These are phyloP conservation scores for Trichomycterus rosablanca DNA, from an alignment of 2,113 vertebrate genomes.

Conservation along the genomic window DNA sequence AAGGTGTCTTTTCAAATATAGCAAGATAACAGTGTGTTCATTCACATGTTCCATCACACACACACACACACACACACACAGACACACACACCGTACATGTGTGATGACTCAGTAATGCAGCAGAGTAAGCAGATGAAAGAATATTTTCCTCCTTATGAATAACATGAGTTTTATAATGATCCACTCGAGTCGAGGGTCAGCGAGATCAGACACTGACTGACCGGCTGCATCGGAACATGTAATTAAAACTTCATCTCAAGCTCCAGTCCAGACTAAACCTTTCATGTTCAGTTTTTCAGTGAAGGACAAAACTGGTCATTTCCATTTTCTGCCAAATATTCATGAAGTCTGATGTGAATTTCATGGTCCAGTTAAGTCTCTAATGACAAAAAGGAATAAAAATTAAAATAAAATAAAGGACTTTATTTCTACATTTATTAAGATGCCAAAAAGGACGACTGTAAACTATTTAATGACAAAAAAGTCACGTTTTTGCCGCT, in stretches of 20 bases:
- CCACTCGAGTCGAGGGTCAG: slow-evolving; percentile 10
- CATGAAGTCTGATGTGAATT: no score
- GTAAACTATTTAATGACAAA: no score
- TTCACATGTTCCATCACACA: no score
- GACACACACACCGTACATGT: slow-evolving; percentile 3
- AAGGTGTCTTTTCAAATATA: no score
- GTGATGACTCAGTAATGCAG: slow-evolving; percentile 27
- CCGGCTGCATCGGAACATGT: not conserved
- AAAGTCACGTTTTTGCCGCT: no score
- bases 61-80: not conserved
- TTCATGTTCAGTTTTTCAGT: not conserved
- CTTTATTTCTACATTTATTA: no score
- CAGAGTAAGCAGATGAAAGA: slow-evolving; percentile 7
- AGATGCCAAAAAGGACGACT: no score
- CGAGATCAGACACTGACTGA: not conserved
- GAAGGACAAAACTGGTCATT: not conserved
- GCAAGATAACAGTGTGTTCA: no score
- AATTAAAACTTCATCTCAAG: not conserved
- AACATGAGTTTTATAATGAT: slow-evolving; percentile 12
- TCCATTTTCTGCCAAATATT: no score
- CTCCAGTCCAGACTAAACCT: not conserved
- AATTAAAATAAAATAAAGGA: no score
- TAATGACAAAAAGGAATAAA: no score
- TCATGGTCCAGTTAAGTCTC: no score
- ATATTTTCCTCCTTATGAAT: slow-evolving; percentile 17